Evolutionary conservation across 2,113 vertebrate genomes (phyloP), one percentile per base, ranked within the genome.

Genomic region (Chaenocephalus aceratus): DNA sequence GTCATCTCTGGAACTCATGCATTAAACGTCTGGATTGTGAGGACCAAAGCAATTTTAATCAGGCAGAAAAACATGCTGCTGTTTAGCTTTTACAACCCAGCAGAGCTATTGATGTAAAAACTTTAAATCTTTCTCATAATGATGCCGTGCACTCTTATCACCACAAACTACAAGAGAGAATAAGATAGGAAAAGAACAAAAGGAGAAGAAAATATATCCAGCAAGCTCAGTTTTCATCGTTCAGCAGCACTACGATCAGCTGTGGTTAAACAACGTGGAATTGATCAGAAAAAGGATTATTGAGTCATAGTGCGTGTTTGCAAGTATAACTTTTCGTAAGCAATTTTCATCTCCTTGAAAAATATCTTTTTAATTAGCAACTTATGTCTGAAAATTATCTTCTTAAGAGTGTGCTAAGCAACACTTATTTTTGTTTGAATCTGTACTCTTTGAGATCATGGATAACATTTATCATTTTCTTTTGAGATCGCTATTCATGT

Each of bases 21-120:
- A 71, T 66, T 82, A 72, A 66, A 82, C 56, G 65, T 52, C 49
- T 63, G 45, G 57, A 70, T 83, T 80, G 52, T 68, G 59, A 66
- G 53, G 72, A 86, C 80, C 79, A 86, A 83, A 79, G 56, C 68
- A 77, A 72, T 88, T 88, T 85, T 89, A 90, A 91, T 91, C 83
- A 84, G 76, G 53, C 67, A 67, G 64, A 75, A 79, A 41, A 90
- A 84, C 80, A 89, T 49, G 57, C 58, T 67, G 85, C 63, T 65
- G 61, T 83, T 90, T 65, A 71, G 74, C 80, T 88, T 90, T 86
- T 77, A 53, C 80, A 79, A 77, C 72, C 75, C 56, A 64, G 80
- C 78, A 82, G 75, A 83, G 65, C 75, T 56, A 66, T 75, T 88
- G 80, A 89, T 86, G 82, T 86, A 61, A 76, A 89, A 90, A 78